These are phyloP conservation scores for Phaetusa simplex DNA, from an alignment of 2,113 vertebrate genomes.

Conservation along the genomic window DNA sequence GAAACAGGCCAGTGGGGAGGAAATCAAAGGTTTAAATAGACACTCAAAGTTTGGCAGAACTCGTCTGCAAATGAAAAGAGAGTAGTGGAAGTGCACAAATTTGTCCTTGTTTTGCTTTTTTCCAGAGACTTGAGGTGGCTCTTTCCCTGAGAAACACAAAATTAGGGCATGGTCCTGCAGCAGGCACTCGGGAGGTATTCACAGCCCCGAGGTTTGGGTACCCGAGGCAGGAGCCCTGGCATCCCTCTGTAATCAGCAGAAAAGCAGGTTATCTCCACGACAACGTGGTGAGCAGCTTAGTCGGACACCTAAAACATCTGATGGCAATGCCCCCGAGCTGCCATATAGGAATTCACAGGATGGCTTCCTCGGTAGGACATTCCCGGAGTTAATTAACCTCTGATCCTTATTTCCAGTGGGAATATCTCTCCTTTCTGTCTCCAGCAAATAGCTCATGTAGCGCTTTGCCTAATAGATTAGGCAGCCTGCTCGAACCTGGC, in stretches of 20 bases:
- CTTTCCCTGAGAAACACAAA: not conserved
- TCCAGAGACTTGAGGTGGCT: not conserved
- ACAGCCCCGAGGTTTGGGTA: not conserved
- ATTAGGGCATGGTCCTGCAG: not conserved
- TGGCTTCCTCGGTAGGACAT: not conserved
- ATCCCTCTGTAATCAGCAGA: not conserved
- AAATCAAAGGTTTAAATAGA: constrained; percentile 11
- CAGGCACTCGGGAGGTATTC: not conserved
- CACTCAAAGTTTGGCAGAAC: not conserved
- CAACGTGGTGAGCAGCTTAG: not conserved
- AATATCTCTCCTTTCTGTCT: not conserved
- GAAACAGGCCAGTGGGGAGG: not conserved
- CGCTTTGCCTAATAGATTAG: not conserved
- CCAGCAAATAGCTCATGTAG: not conserved
- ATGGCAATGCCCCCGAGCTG: rapidly evolving
- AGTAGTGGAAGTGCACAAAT: not conserved
- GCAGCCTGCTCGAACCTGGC: not conserved
- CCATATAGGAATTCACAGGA: not conserved
- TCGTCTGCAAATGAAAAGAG: constrained; percentile 9
- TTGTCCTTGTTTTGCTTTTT: not conserved
- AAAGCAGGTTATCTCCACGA: constrained; percentile 1
- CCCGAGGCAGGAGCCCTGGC: not conserved
- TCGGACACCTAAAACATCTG: not conserved
- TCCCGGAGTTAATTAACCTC: constrained; percentile 24
- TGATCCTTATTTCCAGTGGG: not conserved